Conservation (phyloP, 2,797 vertebrate species). For the Ctenosaura bakeri region DNA sequence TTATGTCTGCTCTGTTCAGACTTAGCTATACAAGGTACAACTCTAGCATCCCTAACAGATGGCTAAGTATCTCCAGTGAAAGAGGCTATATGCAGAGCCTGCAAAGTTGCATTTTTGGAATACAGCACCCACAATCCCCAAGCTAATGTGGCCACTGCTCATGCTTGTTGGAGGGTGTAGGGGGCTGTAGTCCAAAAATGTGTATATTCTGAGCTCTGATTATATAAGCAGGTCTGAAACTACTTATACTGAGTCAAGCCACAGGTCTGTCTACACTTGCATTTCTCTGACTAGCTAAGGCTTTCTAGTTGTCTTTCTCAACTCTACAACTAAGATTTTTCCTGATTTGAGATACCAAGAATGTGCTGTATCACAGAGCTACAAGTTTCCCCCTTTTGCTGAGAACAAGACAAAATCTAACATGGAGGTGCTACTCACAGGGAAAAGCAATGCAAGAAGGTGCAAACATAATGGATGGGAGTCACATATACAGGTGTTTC, state of each 20-base stretch:
- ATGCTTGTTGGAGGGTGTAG: too few species aligned
- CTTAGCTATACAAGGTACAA: background rate
- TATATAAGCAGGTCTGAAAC: too few species aligned
- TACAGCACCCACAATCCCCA: too few species aligned
- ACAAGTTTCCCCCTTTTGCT: background rate
- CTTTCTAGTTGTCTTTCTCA: background rate
- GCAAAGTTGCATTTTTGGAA: too few species aligned
- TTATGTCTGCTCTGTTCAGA: background rate
- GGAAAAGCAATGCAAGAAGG: background rate
- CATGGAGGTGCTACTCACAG: too few species aligned
- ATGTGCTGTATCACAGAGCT: background rate
- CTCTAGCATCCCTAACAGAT: too few species aligned
- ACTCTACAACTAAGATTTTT: background rate
- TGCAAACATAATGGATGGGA: background rate
- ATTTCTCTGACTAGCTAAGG: background rate
- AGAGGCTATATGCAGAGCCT: too few species aligned
- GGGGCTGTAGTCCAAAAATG: too few species aligned
- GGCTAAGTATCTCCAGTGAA: too few species aligned
- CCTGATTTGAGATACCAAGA: background rate
- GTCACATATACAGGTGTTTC: background rate
- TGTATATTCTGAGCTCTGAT: too few species aligned
- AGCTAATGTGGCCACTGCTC: too few species aligned
- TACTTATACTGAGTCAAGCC: too few species aligned
- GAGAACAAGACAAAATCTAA: background rate
- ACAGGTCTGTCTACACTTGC: background rate